Percentiles rank a stretch among this genome's conserved stretches.
Conservation (phyloP, 2,113 vertebrate species). For the Rhinolophus sinicus region DNA sequence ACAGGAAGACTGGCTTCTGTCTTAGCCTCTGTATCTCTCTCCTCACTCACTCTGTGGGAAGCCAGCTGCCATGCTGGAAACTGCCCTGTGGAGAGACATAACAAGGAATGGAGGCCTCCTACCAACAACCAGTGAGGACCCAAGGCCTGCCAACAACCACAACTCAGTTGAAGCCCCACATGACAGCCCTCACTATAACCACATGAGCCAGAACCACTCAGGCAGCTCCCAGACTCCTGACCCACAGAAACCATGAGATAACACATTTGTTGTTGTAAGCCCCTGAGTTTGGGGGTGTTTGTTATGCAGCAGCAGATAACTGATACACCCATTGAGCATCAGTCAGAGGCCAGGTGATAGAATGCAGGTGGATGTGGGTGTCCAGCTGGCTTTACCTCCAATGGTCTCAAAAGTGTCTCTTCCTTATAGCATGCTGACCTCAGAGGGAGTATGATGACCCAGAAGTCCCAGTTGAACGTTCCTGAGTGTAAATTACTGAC, state of each 20-base stretch:
- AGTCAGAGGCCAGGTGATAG: neutral
- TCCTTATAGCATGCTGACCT: neutral
- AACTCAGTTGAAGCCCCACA: accelerated
- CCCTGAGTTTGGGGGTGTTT: neutral
- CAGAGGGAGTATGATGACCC: neutral
- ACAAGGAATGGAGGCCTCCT: neutral
- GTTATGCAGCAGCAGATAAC: neutral
- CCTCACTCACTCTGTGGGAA: neutral
- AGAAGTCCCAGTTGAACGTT: neutral
- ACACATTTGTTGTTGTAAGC: accelerated
- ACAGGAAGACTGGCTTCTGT: neutral
- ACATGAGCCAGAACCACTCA: neutral
- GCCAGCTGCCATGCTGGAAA: neutral
- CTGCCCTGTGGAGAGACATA: neutral
- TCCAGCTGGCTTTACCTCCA: neutral
- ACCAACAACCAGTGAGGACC: neutral
- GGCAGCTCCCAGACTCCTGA: neutral
- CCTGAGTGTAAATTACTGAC: neutral
- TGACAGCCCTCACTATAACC: neutral
- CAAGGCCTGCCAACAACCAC: neutral
- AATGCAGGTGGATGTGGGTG: too few relatives aligned
- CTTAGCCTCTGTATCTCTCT: neutral
- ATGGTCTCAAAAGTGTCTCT: neutral
- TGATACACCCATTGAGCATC: neutral
- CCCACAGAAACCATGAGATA: accelerated